A percentile compares a stretch with the other conserved stretches of the same genome.
These are phyloP conservation scores for Nansenia antarctica DNA, from an alignment of 2,113 vertebrate genomes.

Conservation along the genomic window DNA sequence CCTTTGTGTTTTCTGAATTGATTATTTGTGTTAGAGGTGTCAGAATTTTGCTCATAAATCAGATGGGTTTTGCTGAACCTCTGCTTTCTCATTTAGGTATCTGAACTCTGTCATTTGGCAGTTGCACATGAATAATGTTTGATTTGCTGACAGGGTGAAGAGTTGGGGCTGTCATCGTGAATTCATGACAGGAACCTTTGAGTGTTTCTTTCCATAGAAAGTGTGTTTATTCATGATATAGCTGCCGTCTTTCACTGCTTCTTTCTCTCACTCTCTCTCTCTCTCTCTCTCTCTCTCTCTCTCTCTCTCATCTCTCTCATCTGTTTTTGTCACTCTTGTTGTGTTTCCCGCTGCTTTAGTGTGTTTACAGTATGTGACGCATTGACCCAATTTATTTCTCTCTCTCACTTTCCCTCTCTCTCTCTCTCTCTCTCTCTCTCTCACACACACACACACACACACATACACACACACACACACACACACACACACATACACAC, in stretches of 20 bases:
- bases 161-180: slow-evolving; percentile 13
- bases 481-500: too few relatives aligned
- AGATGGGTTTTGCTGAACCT: not conserved
- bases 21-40: slow-evolving; percentile 52
- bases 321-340: not conserved
- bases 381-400: too few relatives aligned
- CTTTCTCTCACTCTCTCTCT: not conserved
- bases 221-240: not conserved
- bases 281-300: not conserved
- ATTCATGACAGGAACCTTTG: not conserved
- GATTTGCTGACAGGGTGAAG: slow-evolving; percentile 4
- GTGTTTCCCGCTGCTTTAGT: not conserved
- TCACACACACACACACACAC: too few relatives aligned
- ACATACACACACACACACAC: too few relatives aligned
- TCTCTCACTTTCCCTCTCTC: too few relatives aligned
- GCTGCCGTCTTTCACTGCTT: not conserved
- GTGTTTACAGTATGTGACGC: not conserved
- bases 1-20: slow-evolving; percentile 42
- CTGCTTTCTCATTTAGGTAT: slow-evolving; percentile 45
- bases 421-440: too few relatives aligned
- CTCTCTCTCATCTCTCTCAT: not conserved
- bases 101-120: slow-evolving; percentile 51
- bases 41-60: slow-evolving; percentile 28
- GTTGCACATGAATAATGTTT: slow-evolving; percentile 23
- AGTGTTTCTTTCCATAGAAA: not conserved